These are phyloP conservation scores for Dermatemys mawii DNA, from an alignment of 2,113 vertebrate species.

Conservation along the genomic window DNA sequence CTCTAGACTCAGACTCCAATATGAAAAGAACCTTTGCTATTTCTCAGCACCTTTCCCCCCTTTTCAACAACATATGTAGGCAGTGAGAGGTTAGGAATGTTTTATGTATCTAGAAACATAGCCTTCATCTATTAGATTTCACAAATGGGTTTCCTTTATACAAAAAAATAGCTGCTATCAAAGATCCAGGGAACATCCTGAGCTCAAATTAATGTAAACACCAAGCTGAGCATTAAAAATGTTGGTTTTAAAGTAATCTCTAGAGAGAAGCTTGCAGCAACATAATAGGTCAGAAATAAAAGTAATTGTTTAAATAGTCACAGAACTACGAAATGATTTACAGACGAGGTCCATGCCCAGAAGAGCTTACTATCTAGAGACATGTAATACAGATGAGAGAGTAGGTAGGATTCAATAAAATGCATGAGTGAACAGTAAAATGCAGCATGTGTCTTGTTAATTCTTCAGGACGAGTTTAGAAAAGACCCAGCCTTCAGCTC, in stretches of 20 bases:
- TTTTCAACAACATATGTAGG: not conserved
- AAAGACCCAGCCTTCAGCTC: slow-evolving; percentile 9
- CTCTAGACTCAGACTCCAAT: not conserved
- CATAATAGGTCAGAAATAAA: slow-evolving; percentile 16
- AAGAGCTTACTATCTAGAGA: not conserved
- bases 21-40: not conserved
- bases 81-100: not conserved
- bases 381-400: slow-evolving; percentile 23
- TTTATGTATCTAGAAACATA: not conserved
- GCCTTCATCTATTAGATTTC: not conserved
- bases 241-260: slow-evolving; percentile 1
- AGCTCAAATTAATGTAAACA: slow-evolving; percentile 64
- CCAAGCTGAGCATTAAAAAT: slow-evolving; percentile 42
- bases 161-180: slow-evolving; percentile 43
- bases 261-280: not conserved
- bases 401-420: not conserved
- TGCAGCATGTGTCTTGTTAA: slow-evolving; percentile 7
- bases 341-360: not conserved
- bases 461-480: not conserved
- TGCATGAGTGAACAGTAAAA: not conserved
- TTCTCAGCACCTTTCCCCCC: not conserved
- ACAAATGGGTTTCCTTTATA: slow-evolving; percentile 6
- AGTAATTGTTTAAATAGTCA: not conserved
- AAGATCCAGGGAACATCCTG: slow-evolving; percentile 28
- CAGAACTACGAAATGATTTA: not conserved